These are phyloP conservation scores for Cololabis saira DNA, from an alignment of 2,113 vertebrate genomes.

Conservation along the genomic window DNA sequence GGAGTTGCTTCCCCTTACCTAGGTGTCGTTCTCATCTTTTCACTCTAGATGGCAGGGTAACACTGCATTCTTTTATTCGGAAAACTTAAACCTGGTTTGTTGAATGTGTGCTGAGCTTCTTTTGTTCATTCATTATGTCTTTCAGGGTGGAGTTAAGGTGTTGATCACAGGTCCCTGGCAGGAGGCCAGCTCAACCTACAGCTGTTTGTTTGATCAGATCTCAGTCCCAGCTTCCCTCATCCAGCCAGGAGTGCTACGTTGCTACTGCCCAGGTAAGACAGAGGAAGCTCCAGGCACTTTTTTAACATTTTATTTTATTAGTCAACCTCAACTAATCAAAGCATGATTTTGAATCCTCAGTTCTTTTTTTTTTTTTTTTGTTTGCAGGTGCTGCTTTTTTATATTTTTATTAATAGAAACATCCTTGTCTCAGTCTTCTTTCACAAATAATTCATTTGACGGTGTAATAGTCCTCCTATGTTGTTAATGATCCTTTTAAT, in stretches of 20 bases:
- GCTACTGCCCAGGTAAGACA: slow-evolving; percentile 95
- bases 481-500: too few relatives aligned
- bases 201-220: slow-evolving; percentile 98
- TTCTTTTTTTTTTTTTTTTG: not conserved
- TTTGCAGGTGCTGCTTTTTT: too few relatives aligned
- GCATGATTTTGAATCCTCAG: too few relatives aligned
- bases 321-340: not conserved
- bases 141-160: slow-evolving; percentile 97
- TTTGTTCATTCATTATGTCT: slow-evolving; percentile 31
- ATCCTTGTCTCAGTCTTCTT: too few relatives aligned
- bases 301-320: not conserved
- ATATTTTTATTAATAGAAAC: too few relatives aligned
- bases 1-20: not conserved
- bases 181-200: slow-evolving; percentile 97
- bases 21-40: slow-evolving; percentile 32
- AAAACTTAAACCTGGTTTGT: not conserved
- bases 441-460: too few relatives aligned
- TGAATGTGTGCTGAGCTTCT: slow-evolving; percentile 4
- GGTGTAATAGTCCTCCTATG: too few relatives aligned
- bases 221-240: slow-evolving; percentile 97
- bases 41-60: slow-evolving; percentile 54
- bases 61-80: not conserved
- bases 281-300: not conserved
- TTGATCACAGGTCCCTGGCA: slow-evolving; percentile 98
- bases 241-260: slow-evolving; percentile 96